Conservation (phyloP, 2,113 vertebrate genomes). For the Chinchilla lanigera region DNA sequence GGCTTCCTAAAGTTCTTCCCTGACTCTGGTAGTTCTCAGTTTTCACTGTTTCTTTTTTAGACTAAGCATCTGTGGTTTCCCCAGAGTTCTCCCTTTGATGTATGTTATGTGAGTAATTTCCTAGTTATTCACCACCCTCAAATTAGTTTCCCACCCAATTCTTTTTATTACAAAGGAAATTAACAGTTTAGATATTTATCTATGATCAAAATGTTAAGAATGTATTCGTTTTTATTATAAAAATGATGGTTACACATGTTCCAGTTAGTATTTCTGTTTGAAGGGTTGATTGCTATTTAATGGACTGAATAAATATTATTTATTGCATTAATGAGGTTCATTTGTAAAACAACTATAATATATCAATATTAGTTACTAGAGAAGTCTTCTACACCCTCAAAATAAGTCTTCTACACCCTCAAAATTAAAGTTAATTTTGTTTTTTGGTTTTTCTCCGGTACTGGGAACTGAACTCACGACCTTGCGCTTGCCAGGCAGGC, state of each 20-base stretch:
- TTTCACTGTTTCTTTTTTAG: background rate
- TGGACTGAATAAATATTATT: background rate
- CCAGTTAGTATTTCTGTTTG: background rate
- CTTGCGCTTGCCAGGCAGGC: too few relatives aligned
- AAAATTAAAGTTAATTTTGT: background rate
- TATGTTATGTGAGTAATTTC: background rate
- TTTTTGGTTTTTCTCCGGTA: too few relatives aligned
- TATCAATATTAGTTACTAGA: background rate
- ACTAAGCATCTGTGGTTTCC: background rate
- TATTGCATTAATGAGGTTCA: background rate
- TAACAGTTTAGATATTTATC: conserved; percentile 11
- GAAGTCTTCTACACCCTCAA: conserved; percentile 6
- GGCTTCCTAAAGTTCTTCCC: background rate
- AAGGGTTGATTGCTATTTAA: background rate
- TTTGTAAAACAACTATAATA: background rate
- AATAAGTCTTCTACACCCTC: too few relatives aligned
- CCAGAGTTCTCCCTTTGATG: background rate
- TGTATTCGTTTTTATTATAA: conserved; percentile 14
- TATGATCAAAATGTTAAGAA: conserved; percentile 36
- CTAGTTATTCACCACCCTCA: background rate
- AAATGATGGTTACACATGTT: background rate
- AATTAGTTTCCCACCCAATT: background rate
- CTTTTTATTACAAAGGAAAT: conserved; percentile 37
- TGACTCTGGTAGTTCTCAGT: background rate
- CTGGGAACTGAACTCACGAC: too few relatives aligned